Percentiles rank a stretch among this genome's conserved stretches.
phyloP scores from a whole-genome alignment of 2,113 vertebrate genomes.

The Gymnocephalus cernua region DNA sequence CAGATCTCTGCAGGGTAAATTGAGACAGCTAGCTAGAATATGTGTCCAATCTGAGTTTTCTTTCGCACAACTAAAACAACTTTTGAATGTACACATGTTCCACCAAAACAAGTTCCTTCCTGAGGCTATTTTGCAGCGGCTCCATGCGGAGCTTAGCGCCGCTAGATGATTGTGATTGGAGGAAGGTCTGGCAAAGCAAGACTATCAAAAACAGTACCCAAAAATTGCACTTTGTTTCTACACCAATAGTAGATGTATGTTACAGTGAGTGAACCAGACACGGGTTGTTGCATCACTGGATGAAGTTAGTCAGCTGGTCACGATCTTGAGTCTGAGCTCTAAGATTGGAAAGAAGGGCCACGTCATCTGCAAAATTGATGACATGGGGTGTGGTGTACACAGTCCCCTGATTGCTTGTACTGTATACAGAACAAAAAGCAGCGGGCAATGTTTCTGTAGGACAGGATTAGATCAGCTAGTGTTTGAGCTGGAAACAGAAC shows the following conservation, averaged over 20 bases:
- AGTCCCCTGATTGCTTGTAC: background rate
- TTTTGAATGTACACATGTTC: too few species aligned
- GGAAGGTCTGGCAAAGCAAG: too few species aligned
- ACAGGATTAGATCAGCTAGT: slow-evolving; percentile 13
- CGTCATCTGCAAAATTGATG: slow-evolving; percentile 30
- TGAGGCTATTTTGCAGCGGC: too few species aligned
- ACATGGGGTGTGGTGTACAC: background rate
- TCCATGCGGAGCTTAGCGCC: too few species aligned
- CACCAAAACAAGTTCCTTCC: too few species aligned
- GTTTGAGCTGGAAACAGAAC: slow-evolving; percentile 13
- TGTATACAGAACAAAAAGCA: slow-evolving; percentile 13
- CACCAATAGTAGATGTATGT: background rate
- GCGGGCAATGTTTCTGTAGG: background rate
- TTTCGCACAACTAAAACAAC: too few species aligned
- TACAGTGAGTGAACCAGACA: background rate
- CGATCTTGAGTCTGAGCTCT: slow-evolving; percentile 16
- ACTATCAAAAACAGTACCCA: background rate
- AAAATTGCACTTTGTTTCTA: background rate
- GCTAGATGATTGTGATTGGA: too few species aligned
- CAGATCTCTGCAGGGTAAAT: too few species aligned
- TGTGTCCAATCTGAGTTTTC: too few species aligned
- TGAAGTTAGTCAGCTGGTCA: background rate
- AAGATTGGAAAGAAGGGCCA: background rate
- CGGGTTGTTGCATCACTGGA: slow-evolving; percentile 9
- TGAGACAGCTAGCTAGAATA: too few species aligned